Evolutionary conservation across 2,113 vertebrate species (phyloP), one percentile per base, ranked within the genome.

Genomic region (Toxotes chatareus): DNA sequence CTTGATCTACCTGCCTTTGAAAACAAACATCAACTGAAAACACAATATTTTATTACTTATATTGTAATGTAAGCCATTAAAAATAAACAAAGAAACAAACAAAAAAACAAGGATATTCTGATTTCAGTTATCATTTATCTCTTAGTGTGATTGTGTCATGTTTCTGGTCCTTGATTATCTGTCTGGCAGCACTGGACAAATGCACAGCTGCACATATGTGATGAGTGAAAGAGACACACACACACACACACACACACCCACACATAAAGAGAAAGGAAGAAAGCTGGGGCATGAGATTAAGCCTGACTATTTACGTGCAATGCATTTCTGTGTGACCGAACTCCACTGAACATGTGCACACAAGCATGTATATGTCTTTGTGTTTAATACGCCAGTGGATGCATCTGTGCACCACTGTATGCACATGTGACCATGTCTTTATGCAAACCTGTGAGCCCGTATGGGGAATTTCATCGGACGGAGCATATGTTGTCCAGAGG

Each of bases 401-500:
- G 2, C 72, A 64, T 62, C 46, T 49, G 70, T n/a, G 60, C 68
- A 63, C 56, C 13, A n/a, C 19, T 64, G 40, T 13, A 5, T 47
- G 56, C 23, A 65, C 53, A 36, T 31, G 19, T 73, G 38, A 56
- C 73, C 61, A 27, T 46, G 62, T 62, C 40, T 57, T 23, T 16
- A 17, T 66, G 51, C 14, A 19, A 17, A 63, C 34, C 4, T 10
- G 40, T 42, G 56, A 34, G 34, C 23, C 32, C 1, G 2, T 65
- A 47, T 13, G 21, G 14, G 51, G 40, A 57, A 47, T 65, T 53
- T 56, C 76, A 51, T 80, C 74, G 62, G 74, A 77, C 19, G 0
- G n/a, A 82, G 64, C 79, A 67, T 38, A 82, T 83, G 88, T 56
- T 73, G 60, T 73, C 86, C 62, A 32, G 27, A 69, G 80, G 84